Percentiles rank a stretch among this genome's conserved stretches.
Conservation (phyloP, 2,113 vertebrate genomes). For the Campylomormyrus numenius region DNA sequence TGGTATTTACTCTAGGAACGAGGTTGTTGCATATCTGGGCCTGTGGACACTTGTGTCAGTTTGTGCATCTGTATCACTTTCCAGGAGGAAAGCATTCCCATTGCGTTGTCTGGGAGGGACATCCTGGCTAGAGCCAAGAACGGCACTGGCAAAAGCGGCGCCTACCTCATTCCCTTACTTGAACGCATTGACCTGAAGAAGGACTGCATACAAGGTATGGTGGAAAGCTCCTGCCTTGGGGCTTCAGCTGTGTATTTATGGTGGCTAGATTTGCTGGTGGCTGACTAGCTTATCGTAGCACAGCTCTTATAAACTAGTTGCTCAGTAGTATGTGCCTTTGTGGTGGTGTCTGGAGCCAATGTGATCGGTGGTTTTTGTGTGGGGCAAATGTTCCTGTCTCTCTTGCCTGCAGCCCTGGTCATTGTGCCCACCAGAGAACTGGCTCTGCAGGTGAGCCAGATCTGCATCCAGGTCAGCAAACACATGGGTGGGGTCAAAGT, state of each 20-base stretch:
- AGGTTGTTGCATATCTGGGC: neutral
- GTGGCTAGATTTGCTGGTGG: neutral
- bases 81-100: constrained; percentile 99
- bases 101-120: constrained; percentile 97
- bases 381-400: neutral
- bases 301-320: neutral
- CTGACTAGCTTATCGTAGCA: neutral
- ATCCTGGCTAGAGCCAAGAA: constrained; percentile 99
- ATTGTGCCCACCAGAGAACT: constrained; percentile 98
- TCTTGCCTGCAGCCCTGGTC: constrained; percentile 74
- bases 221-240: neutral
- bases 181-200: constrained; percentile 99
- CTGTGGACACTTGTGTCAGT: neutral
- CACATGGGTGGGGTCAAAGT: constrained; percentile 99
- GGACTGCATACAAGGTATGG: constrained; percentile 95
- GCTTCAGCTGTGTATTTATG: neutral
- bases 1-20: neutral
- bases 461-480: constrained; percentile 99
- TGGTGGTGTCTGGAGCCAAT: neutral
- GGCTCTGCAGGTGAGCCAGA: constrained; percentile 98
- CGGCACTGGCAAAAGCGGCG: constrained; percentile 98
- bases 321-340: neutral
- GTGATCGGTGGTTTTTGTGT: neutral
- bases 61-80: neutral
- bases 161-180: constrained; percentile 99